These are phyloP conservation scores for Athalia circularis DNA, from an alignment of 2,888 invertebrate species.

Conservation along the genomic window DNA sequence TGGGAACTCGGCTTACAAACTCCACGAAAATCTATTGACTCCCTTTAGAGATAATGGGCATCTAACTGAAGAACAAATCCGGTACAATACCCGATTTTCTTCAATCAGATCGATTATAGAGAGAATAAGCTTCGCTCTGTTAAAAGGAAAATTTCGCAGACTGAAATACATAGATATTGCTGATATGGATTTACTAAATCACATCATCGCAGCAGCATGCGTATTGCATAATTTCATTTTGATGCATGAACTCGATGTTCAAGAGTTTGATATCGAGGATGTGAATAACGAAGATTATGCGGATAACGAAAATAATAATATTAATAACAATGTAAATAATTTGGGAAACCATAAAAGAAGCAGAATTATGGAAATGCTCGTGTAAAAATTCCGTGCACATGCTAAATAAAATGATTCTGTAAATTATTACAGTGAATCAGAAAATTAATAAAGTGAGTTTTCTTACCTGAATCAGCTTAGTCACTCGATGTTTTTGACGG, in stretches of 20 bases:
- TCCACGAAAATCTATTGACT: conserved; percentile 37
- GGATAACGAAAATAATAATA: too few relatives aligned
- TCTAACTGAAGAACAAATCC: conserved; percentile 40
- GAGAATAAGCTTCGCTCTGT: conserved; percentile 41
- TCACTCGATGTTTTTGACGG: too few relatives aligned
- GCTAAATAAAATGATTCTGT: too few relatives aligned
- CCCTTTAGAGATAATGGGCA: conserved; percentile 46
- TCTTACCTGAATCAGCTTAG: too few relatives aligned
- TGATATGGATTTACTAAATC: conserved; percentile 4
- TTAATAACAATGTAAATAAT: too few relatives aligned
- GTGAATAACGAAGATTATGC: too few relatives aligned
- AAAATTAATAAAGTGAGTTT: too few relatives aligned
- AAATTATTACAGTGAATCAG: too few relatives aligned
- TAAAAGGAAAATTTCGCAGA: conserved; percentile 47
- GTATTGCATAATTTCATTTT: conserved; percentile 47
- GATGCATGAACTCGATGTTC: background rate
- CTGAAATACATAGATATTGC: conserved; percentile 50
- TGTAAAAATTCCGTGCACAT: too few relatives aligned
- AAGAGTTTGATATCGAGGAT: too few relatives aligned
- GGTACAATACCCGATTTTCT: conserved; percentile 35
- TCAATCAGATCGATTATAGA: conserved; percentile 43
- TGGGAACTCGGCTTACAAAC: conserved; percentile 44
- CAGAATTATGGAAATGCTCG: too few relatives aligned
- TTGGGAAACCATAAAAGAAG: too few relatives aligned
- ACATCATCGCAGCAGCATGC: conserved; percentile 44